phyloP scores from a whole-genome alignment of 1,140 invertebrate genomes.

The Drosophila eugracilis region DNA sequence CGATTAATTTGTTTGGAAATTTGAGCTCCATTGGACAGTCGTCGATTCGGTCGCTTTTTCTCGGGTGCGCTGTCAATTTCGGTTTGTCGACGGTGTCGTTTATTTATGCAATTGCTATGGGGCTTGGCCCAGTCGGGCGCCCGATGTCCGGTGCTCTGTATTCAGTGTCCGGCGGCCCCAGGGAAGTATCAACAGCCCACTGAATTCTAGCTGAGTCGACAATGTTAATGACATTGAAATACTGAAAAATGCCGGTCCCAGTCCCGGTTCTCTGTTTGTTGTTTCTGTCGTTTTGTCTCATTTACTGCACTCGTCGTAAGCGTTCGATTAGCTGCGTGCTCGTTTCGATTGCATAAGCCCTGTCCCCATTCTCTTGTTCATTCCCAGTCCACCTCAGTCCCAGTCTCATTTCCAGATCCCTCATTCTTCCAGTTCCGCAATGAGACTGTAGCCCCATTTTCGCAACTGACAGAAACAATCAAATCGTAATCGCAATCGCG shows the following conservation, averaged over 20 bases:
- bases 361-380: neutral
- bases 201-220: conserved; percentile 66
- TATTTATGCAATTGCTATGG: conserved; percentile 64
- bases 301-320: conserved; percentile 48
- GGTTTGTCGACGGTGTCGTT: conserved; percentile 58
- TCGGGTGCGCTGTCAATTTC: conserved; percentile 49
- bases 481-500: conserved; percentile 9
- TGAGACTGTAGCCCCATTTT: neutral
- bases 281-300: conserved; percentile 42
- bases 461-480: conserved; percentile 17
- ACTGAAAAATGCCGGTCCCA: conserved; percentile 27
- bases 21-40: conserved; percentile 35
- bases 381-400: neutral
- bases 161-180: conserved; percentile 5
- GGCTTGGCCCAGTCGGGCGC: conserved; percentile 12
- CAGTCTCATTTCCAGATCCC: neutral
- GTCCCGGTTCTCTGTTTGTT: conserved; percentile 48
- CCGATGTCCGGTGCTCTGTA: neutral
- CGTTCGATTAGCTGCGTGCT: conserved; percentile 47
- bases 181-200: conserved; percentile 37
- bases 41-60: conserved; percentile 11
- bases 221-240: conserved; percentile 77
- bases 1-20: conserved; percentile 74
- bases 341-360: conserved; percentile 40
- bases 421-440: conserved; percentile 13